These are phyloP conservation scores for Pongo abelii DNA, from an alignment of 2,113 vertebrate species.

Conservation along the genomic window DNA sequence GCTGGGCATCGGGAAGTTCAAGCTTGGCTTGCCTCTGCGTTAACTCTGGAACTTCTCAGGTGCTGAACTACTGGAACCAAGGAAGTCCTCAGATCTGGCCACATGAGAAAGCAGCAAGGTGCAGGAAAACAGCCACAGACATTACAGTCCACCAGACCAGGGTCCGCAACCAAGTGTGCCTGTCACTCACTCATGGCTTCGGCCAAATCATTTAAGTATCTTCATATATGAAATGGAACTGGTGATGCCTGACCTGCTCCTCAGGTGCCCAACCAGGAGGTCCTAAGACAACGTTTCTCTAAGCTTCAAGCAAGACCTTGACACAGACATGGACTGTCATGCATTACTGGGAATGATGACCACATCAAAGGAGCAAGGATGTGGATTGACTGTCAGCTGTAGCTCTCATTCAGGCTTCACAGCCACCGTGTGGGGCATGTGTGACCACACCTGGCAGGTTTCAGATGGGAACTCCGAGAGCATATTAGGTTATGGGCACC, in stretches of 20 bases:
- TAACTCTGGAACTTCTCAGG: background rate
- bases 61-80: background rate
- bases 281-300: background rate
- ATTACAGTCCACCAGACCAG: fast-evolving
- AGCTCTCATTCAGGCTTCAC: background rate
- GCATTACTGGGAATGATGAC: fast-evolving
- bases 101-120: background rate
- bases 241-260: background rate
- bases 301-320: background rate
- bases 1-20: background rate
- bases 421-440: fast-evolving
- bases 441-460: background rate
- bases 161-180: fast-evolving
- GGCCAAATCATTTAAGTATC: background rate
- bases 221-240: background rate
- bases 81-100: background rate
- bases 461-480: background rate
- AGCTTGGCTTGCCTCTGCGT: background rate
- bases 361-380: background rate
- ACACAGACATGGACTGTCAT: fast-evolving
- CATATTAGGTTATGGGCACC: fast-evolving
- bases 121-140: background rate
- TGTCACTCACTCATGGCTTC: background rate
- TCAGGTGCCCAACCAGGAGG: too few species aligned
- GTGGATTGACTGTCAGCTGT: fast-evolving